A percentile compares a stretch with the other conserved stretches of the same genome.
These are phyloP conservation scores for Oxyruncus cristatus DNA, from an alignment of 2,113 vertebrate genomes.

Conservation along the genomic window DNA sequence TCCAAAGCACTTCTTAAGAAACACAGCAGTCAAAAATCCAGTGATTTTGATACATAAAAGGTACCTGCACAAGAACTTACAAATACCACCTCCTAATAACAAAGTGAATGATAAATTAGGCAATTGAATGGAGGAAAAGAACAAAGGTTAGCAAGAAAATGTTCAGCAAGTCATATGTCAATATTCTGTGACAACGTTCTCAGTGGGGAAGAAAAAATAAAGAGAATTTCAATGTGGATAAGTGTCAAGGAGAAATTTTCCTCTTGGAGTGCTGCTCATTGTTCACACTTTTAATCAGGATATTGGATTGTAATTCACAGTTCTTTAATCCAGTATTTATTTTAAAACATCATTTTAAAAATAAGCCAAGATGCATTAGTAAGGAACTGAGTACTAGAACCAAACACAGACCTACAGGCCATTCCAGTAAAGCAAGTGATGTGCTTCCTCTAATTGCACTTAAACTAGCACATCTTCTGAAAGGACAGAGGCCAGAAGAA, in stretches of 20 bases:
- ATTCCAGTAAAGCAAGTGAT: background rate
- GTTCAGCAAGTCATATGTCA: background rate
- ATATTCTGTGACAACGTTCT: background rate
- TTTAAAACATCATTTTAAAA: background rate
- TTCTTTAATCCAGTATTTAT: background rate
- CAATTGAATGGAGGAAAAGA: background rate
- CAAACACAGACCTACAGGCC: background rate
- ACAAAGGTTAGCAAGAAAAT: background rate
- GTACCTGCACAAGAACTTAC: background rate
- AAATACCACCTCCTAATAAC: background rate
- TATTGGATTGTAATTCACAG: background rate
- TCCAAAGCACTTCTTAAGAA: background rate
- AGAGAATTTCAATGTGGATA: background rate
- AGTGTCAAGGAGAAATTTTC: background rate
- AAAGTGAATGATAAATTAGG: background rate
- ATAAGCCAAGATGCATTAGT: background rate
- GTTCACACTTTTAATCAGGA: background rate
- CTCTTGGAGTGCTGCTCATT: background rate
- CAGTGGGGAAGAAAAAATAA: background rate
- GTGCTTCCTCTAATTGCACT: background rate
- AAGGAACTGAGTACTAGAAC: background rate
- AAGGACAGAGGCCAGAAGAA: background rate
- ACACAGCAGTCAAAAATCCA: background rate
- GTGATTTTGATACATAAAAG: background rate
- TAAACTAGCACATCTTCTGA: background rate